Conservation (phyloP, 2,113 vertebrate species). For the Bostrychus sinensis region DNA sequence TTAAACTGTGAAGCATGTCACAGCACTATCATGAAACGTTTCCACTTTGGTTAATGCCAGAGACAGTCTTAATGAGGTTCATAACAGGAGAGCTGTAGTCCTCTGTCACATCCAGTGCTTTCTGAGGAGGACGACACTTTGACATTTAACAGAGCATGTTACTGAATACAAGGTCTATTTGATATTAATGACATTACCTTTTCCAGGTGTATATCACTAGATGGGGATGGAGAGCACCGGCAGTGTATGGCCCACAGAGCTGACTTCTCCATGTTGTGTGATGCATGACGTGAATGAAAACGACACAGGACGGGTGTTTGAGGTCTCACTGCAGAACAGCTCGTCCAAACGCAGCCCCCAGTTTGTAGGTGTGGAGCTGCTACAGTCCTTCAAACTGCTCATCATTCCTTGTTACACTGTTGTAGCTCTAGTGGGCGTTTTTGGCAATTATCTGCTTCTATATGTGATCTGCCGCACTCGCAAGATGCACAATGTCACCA, state of each 20-base stretch:
- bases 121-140: not conserved
- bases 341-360: constrained; percentile 78
- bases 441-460: constrained; percentile 87
- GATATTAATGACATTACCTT: constrained; percentile 2
- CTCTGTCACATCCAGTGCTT: not conserved
- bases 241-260: constrained; percentile 61
- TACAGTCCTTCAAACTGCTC: constrained; percentile 87
- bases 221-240: constrained; percentile 71
- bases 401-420: constrained; percentile 88
- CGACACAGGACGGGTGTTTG: constrained; percentile 61
- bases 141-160: not conserved
- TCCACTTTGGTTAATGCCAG: not conserved
- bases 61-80: not conserved
- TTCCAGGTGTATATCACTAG: constrained; percentile 20
- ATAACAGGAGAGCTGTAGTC: not conserved
- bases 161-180: not conserved
- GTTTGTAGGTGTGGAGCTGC: constrained; percentile 84
- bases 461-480: constrained; percentile 87
- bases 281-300: constrained; percentile 45
- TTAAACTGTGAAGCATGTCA: constrained; percentile 2
- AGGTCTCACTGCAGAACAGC: constrained; percentile 76
- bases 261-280: constrained; percentile 29
- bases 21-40: not conserved
- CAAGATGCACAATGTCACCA: constrained; percentile 92
- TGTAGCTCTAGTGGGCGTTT: constrained; percentile 83